phyloP scores from a whole-genome alignment of 2,888 invertebrate genomes.

The Anticlea derivata region DNA sequence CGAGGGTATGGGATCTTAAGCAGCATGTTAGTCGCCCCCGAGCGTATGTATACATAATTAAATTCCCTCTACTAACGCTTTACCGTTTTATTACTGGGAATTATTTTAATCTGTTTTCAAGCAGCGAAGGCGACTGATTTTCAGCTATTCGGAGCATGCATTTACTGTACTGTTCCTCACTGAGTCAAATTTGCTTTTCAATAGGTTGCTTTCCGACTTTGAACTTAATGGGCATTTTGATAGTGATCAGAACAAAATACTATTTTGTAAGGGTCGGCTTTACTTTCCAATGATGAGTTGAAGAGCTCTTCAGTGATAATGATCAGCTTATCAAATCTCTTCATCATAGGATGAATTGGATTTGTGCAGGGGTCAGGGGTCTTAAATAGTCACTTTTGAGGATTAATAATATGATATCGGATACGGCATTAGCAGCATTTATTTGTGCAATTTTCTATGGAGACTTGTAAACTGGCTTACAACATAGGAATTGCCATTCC shows the following conservation, averaged over 20 bases:
- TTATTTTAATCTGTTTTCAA: conserved; percentile 46
- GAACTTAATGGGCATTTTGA: neutral
- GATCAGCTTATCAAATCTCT: conserved; percentile 9
- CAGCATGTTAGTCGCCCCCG: too few relatives aligned
- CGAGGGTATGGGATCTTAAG: too few relatives aligned
- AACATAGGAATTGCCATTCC: too few relatives aligned
- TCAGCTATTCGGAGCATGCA: conserved; percentile 31
- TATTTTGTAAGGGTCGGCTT: neutral
- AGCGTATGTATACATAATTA: conserved; percentile 36
- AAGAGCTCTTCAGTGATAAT: conserved; percentile 3
- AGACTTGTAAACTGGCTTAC: too few relatives aligned
- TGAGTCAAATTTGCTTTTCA: conserved; percentile 10
- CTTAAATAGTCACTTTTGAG: too few relatives aligned
- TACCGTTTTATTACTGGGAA: conserved; percentile 47
- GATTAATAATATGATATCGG: too few relatives aligned
- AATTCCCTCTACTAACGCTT: conserved; percentile 42
- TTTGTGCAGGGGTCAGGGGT: neutral
- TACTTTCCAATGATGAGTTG: neutral
- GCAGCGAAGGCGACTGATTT: conserved; percentile 37
- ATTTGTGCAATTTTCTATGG: too few relatives aligned
- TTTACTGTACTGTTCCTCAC: conserved; percentile 19
- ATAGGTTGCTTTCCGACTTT: conserved; percentile 7
- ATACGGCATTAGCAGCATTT: too few relatives aligned
- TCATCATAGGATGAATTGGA: neutral
- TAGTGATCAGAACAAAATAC: conserved; percentile 1